Percentiles rank a stretch among this genome's conserved stretches.
Conservation (phyloP, 2,113 vertebrate genomes). For the Apodemus speciosus region DNA sequence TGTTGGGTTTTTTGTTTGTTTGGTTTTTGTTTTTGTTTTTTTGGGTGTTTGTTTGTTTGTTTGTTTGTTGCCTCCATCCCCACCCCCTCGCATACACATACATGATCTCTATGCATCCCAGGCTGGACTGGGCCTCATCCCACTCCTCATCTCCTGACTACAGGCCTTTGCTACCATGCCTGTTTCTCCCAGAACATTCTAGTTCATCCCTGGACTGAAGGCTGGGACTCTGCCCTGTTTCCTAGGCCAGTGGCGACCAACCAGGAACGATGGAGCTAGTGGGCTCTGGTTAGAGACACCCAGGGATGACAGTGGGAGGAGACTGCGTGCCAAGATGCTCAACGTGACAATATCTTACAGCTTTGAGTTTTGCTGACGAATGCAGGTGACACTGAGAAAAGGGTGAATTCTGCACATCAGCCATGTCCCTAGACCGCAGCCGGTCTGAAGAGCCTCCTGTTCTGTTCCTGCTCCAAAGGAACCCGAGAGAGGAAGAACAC, state of each 20-base stretch:
- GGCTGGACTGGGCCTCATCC: neutral
- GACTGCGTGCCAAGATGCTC: no score
- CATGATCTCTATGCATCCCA: neutral
- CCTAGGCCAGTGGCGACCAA: neutral
- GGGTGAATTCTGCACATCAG: conserved; percentile 37
- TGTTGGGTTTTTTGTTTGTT: no score
- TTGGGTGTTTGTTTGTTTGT: no score
- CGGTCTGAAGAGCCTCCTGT: neutral
- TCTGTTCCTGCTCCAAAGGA: neutral
- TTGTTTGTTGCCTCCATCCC: no score
- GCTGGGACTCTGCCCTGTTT: neutral
- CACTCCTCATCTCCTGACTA: neutral
- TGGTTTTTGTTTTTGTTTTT: neutral
- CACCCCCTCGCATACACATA: no score
- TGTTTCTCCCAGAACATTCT: neutral
- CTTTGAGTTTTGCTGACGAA: neutral
- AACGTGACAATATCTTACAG: neutral
- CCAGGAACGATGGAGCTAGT: neutral
- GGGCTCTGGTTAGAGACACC: neutral
- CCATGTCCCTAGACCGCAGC: neutral
- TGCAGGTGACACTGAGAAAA: conserved; percentile 36
- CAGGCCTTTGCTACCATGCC: neutral
- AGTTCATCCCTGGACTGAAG: neutral
- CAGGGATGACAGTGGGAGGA: neutral
- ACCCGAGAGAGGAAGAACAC: neutral